Evolutionary conservation across 1,140 invertebrate species (phyloP).

Genomic region (Phortica variegata): DNA sequence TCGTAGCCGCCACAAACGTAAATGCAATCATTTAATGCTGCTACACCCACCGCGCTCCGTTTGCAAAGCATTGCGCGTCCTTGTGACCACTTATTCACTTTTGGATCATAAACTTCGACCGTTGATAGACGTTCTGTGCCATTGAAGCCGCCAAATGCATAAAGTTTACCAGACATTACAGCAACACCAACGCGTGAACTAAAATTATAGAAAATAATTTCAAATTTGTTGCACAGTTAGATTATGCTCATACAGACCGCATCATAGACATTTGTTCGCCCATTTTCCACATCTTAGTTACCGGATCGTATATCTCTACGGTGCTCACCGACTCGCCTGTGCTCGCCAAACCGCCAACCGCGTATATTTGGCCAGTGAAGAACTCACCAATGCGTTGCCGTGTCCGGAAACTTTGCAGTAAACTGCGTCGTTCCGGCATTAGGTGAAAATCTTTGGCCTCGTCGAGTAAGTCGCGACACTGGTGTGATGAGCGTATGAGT

Average conservation of each 20-base stretch:
- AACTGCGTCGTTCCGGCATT: conserved; percentile 75
- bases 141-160: conserved; percentile 79
- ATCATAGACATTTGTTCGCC: conserved; percentile 85
- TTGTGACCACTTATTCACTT: conserved; percentile 72
- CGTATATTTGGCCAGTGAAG: conserved; percentile 79
- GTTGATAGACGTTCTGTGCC: conserved; percentile 78
- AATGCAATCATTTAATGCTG: conserved; percentile 74
- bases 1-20: conserved; percentile 91
- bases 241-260: conserved; percentile 48
- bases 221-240: background rate
- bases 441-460: conserved; percentile 83
- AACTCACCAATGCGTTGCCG: conserved; percentile 76
- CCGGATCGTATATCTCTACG: conserved; percentile 83
- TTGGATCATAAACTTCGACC: conserved; percentile 86
- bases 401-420: conserved; percentile 74
- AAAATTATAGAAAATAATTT: background rate
- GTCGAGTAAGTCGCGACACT: conserved; percentile 79
- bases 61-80: conserved; percentile 83
- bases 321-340: conserved; percentile 83
- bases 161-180: conserved; percentile 73
- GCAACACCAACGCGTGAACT: conserved; percentile 81
- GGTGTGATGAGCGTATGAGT: conserved; percentile 72
- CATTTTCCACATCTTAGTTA: conserved; percentile 71
- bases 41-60: conserved; percentile 80
- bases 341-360: conserved; percentile 84